Evolutionary conservation across 2,888 invertebrate species (phyloP), one percentile per base, ranked within the genome.

Genomic region (Chrysolina americana): DNA sequence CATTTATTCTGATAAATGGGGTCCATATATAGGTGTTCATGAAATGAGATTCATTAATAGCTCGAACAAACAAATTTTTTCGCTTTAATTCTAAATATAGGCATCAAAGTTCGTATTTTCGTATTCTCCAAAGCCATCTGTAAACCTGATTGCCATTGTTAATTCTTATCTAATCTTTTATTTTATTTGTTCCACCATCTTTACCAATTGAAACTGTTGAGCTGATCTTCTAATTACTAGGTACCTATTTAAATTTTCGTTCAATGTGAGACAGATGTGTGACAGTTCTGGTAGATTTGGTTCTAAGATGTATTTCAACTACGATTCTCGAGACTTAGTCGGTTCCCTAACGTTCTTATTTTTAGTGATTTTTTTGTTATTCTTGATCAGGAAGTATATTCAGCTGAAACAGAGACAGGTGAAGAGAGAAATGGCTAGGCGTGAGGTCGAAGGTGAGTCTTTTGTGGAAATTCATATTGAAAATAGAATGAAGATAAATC

Each of bases 131-230:
- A 53, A 53, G 19, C 53, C 53, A 11, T 13, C 0, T 53, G 53
- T 53, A 53, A 23, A 53, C 53, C 63, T 66, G 63, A 66, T 70
- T 69, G 41, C 48, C 65, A 59, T 65, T 66, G 59, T 59, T 59
- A 19, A 66, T 47, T 66, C 56, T 74, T 74, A 74, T 74, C 74
- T 74, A 56, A 74, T 74, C 74, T 70, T 21, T 41, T 36, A 28
- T 70, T 21, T 41, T 36, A 28, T n/a, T 36, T 36, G n/a, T n/a
- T 47, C 15, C 13, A 59, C n/a, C 59, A 28, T 74, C 66, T 59
- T n/a, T 15, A n/a, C n/a, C n/a, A n/a, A n/a, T 5, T 47, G 9
- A 62, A 69, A 44, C 21, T 15, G 69, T 59, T 56, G 48, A 48
- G 17, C 9, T 3, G 10, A 21, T 9, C 2, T 19, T 11, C 11